Base-by-base conservation (phyloP, 2,888 invertebrate genomes). In the Saturnia pavonia region DNA sequence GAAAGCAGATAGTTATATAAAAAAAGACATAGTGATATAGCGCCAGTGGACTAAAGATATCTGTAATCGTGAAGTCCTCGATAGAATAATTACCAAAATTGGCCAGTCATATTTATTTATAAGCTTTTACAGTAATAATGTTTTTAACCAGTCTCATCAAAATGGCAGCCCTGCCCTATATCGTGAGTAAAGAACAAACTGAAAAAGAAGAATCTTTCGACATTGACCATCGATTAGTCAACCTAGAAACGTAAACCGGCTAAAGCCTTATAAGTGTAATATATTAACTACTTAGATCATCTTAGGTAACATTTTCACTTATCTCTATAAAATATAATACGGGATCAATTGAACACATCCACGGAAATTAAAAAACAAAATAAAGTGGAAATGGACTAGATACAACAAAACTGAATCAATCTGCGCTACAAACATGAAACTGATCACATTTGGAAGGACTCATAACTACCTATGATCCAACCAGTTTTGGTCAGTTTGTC, bases 381-480 rank as follows among this genome's bases (percentile, higher is more conserved):
- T 45, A 63, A 66, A 54, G 63, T 73, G 68, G 72, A 72, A 69
- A 73, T 65, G 72, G 77, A 77, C 76, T 78, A 77, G 75, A 76
- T 70, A 74, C 51, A 42, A 70, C 69, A 70, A 71, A 69, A 72
- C 69, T 60, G 25, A 72, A 71, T 70, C 54, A 22, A 11, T 54
- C 22, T 22, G 54, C 8, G 22, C 54, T n/a, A 22, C 22, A 54
- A 51, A 66, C 9, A 51, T 48, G 51, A 22, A 34, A 67, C 51
- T 54, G 66, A 70, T 67, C 70, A 70, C 70, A 70, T 54, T 67
- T 67, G 67, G 34, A 74, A 77, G 70, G 72, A 74, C 63, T 75
- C 76, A 57, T 70, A 76, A 71, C 72, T 74, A 72, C 75, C 71
- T 43, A 74, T 70, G 25, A 77, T 76, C 71, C 77, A 77, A 72